phyloP scores from a whole-genome alignment of 2,113 vertebrate genomes.

The Elephantulus edwardii region DNA sequence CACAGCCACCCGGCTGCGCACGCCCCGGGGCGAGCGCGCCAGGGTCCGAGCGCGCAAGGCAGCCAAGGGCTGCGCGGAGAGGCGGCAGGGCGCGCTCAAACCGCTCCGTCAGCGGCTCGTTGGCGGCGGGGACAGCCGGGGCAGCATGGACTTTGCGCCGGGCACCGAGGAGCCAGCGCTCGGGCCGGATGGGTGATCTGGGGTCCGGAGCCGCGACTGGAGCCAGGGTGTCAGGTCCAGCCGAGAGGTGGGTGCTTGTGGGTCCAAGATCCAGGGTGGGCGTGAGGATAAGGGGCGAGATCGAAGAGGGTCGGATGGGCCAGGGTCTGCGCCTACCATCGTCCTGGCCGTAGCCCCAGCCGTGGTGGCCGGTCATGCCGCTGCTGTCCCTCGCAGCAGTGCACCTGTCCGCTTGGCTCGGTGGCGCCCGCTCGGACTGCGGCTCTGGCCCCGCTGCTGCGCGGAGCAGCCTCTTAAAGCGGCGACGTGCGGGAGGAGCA shows the following conservation, averaged over 20 bases:
- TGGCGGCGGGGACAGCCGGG: background rate
- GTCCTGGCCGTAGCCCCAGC: conserved; percentile 94
- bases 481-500: conserved; percentile 79
- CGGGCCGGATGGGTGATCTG: background rate
- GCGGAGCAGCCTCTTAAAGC: conserved; percentile 85
- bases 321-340: conserved; percentile 88
- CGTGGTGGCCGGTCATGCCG: conserved; percentile 89
- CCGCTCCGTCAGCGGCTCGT: background rate
- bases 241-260: background rate
- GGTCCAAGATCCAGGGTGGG: background rate
- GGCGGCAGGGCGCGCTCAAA: background rate
- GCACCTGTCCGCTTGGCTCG: conserved; percentile 75
- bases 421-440: conserved; percentile 45
- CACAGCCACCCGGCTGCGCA: conserved; percentile 24
- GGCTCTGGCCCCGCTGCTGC: conserved; percentile 58
- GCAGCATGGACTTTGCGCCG: conserved; percentile 51
- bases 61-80: conserved; percentile 44
- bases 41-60: background rate
- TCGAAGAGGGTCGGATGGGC: background rate
- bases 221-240: background rate
- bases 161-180: background rate
- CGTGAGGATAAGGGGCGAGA: background rate
- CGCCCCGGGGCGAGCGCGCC: background rate
- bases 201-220: background rate
- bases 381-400: conserved; percentile 61